Base-by-base conservation (phyloP, 2,797 vertebrate genomes). In the Prionace glauca region DNA sequence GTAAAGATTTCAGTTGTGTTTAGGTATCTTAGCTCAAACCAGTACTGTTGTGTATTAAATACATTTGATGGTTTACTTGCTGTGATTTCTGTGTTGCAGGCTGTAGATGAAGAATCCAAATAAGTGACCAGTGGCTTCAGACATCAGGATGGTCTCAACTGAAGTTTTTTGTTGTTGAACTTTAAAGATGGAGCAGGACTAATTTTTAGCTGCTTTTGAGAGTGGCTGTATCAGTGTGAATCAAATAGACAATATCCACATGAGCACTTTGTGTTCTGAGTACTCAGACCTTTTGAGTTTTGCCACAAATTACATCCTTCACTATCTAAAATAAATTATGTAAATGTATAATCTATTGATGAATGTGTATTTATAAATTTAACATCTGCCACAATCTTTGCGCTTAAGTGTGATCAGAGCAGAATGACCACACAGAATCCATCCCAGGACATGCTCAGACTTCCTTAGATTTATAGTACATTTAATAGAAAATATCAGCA, bases 171-270 rank as follows among this genome's bases (percentile, higher is more conserved):
- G 36, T 8, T 95, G 32, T 74, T 77, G 93, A 95, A 95, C 45
- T 56, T 95, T 95, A 72, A 95, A 95, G 71, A 45, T 74, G 93
- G 45, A 91, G 26, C 71, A 60, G 93, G 69, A 95, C 77, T 95
- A 1, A 56, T 50, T 32, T 74, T n/a, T 26, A 69, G 65, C 93
- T 56, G 16, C 93, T 72, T 95, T 56, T 95, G 93, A 95, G 69
- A 12, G 0, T 74, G 93, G 1, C 24, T 77, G 29, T 74, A 24
- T 74, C n/a, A 74, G 56, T 77, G 45, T 95, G 41, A 95, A 95
- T 32, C 93, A 50, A 11, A 77, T 24, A 84, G 20, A 74, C 72
- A 56, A 41, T 56, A 56, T 74, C 41, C 45, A 74, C 45, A 32
- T 72, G 71, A 77, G 32, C 45, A 56, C 4, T n/a, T 67, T n/a